A percentile compares a stretch with the other conserved stretches of the same genome.
Conservation (phyloP, 2,888 invertebrate species). For the Stegana nigrithorax region DNA sequence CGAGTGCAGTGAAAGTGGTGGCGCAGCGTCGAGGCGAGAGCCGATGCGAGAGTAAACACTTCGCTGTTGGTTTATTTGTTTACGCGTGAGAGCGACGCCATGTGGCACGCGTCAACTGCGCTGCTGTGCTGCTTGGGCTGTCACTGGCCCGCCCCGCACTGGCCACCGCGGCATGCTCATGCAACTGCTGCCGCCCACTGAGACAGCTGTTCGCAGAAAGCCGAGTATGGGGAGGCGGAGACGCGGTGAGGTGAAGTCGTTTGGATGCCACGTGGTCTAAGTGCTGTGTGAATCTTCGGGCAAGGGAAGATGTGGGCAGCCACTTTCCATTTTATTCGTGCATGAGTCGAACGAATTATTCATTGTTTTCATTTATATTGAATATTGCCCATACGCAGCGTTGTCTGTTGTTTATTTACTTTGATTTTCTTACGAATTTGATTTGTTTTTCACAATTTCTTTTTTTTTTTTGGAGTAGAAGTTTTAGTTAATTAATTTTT, state of each 20-base stretch:
- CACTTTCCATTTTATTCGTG: constrained; percentile 54
- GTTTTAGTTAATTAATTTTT: neutral
- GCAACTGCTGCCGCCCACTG: neutral
- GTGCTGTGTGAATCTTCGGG: no score
- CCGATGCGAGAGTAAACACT: neutral
- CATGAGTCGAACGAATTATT: constrained; percentile 42
- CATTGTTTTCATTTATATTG: constrained; percentile 25
- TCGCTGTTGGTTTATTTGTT: constrained; percentile 18
- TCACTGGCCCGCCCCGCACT: neutral
- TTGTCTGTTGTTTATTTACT: no score
- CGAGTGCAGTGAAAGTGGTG: constrained; percentile 3
- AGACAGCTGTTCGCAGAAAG: constrained; percentile 16
- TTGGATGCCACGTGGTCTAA: neutral
- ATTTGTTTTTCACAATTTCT: no score
- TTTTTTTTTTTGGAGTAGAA: constrained; percentile 16
- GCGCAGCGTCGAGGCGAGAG: neutral
- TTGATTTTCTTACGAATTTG: no score
- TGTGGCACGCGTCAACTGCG: neutral
- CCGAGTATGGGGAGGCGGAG: no score
- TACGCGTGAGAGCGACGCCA: constrained; percentile 23
- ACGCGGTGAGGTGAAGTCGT: no score
- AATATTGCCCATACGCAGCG: constrained; percentile 50
- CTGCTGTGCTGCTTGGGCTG: neutral
- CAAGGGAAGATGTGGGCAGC: no score
- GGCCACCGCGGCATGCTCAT: no score